phyloP scores from a whole-genome alignment of 2,113 vertebrate species.

The Scolopax mira region DNA sequence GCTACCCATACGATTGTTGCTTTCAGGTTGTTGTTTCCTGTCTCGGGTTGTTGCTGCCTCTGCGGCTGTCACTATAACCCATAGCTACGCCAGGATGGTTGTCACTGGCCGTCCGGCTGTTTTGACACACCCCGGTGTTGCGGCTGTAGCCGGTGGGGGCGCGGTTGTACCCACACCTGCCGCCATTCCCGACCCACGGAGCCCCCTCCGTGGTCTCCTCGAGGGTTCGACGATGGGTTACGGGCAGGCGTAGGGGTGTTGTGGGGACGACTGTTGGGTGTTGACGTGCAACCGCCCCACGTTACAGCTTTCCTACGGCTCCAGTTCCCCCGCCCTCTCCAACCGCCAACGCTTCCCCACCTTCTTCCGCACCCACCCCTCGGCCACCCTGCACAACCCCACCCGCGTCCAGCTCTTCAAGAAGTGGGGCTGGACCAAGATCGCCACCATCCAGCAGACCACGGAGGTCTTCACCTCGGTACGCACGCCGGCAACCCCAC shows the following conservation, averaged over 20 bases:
- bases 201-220: accelerated
- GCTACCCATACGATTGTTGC: not conserved
- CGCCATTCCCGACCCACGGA: accelerated
- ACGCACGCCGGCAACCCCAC: constrained; percentile 20
- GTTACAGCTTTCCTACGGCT: constrained; percentile 89
- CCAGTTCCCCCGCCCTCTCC: constrained; percentile 91
- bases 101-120: accelerated
- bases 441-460: constrained; percentile 97
- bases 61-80: not conserved
- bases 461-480: constrained; percentile 97
- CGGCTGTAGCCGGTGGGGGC: not conserved
- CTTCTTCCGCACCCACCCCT: constrained; percentile 93
- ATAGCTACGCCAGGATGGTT: accelerated
- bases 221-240: not conserved
- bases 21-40: too few species aligned
- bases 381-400: constrained; percentile 93
- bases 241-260: not conserved
- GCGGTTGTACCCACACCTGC: accelerated
- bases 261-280: not conserved
- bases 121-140: not conserved
- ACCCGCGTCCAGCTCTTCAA: constrained; percentile 92
- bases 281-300: not conserved
- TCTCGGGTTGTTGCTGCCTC: too few species aligned
- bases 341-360: constrained; percentile 94
- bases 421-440: constrained; percentile 96